Percentiles rank a stretch among this genome's conserved stretches.
phyloP scores from a whole-genome alignment of 2,113 vertebrate species.

The Neomonachus schauinslandi region DNA sequence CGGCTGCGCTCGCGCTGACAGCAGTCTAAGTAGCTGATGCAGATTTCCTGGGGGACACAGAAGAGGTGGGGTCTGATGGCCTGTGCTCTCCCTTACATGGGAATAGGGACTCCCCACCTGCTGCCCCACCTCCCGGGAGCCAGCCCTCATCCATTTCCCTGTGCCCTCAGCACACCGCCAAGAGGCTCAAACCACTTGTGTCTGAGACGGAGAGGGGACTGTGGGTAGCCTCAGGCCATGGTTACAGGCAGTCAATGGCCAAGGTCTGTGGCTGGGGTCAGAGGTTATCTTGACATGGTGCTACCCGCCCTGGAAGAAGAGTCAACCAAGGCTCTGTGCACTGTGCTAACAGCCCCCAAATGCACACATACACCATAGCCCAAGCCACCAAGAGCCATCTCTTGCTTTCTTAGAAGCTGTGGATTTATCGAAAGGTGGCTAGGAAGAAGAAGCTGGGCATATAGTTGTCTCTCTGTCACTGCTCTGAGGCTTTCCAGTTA shows the following conservation, averaged over 20 bases:
- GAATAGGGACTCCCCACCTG: background rate
- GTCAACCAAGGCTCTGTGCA: background rate
- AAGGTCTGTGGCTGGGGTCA: constrained; percentile 1
- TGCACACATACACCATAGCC: background rate
- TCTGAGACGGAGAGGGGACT: background rate
- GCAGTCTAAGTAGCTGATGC: constrained; percentile 98
- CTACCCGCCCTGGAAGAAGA: background rate
- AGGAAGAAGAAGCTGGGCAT: background rate
- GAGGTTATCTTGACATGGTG: constrained; percentile 4
- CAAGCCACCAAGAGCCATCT: background rate
- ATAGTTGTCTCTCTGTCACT: background rate
- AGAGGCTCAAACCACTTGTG: background rate
- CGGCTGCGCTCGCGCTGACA: constrained; percentile 97
- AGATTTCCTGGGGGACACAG: constrained; percentile 92
- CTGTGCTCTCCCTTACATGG: background rate
- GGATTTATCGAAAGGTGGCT: background rate
- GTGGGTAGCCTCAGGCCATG: background rate
- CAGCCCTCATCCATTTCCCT: background rate
- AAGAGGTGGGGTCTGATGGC: background rate
- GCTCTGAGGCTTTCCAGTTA: background rate
- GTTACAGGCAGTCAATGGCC: background rate
- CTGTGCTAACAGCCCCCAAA: background rate
- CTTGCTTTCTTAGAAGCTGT: constrained; percentile 1
- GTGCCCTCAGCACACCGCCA: background rate
- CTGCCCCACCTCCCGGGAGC: background rate